Evolutionary conservation across 2,113 vertebrate genomes (phyloP), one percentile per base, ranked within the genome.

Genomic region (Periophthalmus modestus): DNA sequence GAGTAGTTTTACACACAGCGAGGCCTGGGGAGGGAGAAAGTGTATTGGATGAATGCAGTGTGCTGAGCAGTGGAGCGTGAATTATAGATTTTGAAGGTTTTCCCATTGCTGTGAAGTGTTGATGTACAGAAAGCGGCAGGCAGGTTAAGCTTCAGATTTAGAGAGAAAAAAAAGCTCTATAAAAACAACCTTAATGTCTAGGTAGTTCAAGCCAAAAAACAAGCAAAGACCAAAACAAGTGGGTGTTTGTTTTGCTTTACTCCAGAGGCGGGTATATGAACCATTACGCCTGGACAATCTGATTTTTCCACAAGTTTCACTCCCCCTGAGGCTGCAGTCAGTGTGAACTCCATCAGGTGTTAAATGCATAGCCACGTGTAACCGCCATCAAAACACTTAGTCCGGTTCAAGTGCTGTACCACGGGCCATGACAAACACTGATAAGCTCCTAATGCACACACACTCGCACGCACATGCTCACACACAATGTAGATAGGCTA

Each of bases 61-160:
- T 87, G 80, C 72, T 81, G 70, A 85, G 87, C 84, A 72, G 80
- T 69, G 75, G 76, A 88, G 88, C 86, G 78, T 92, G 82, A 89
- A 90, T 91, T 91, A 91, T 92, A 85, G 88, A 92, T 92, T 91
- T 82, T 84, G 88, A 91, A 93, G 86, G 88, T 86, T 90, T 91
- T 91, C 89, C 90, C 87, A 86, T 82, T 83, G 80, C 85, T 91
- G 82, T 80, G 79, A 82, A 87, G 81, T 75, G 85, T 67, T 69
- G 71, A 73, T 76, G 68, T n/a, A 68, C 43, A 59, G 39, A n/a
- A 66, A 68, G 47, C 5, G 33, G 5, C 23, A 73, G 58, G 74
- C 50, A 34, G 46, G 24, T 72, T 71, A 80, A 65, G 71, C 11
- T 33, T 65, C 71, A 83, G 74, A 75, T 68, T 75, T 57, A n/a